Percentiles rank a stretch among this genome's conserved stretches.
Evolutionary conservation across 1,140 invertebrate species (phyloP).

Genomic region (Bicyclus anynana): DNA sequence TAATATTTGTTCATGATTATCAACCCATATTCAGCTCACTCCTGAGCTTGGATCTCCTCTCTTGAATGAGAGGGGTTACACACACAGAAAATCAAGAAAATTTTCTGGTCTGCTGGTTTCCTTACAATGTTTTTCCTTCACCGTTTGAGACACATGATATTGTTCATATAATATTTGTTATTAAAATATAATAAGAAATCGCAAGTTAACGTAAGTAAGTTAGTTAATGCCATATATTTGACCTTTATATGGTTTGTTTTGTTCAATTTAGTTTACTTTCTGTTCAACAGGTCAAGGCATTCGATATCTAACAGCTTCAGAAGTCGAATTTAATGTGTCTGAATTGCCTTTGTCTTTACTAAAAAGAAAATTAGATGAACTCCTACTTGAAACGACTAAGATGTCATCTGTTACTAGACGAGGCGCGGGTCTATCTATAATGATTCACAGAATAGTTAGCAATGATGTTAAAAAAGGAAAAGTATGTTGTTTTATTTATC

Average conservation of each 20-base stretch:
- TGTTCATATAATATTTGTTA: too few species aligned
- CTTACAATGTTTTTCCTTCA: too few species aligned
- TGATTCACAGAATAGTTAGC: constrained; percentile 84
- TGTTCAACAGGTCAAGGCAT: constrained; percentile 42
- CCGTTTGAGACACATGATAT: too few species aligned
- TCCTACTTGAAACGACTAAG: constrained; percentile 48
- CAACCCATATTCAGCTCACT: too few species aligned
- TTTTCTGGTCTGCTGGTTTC: too few species aligned
- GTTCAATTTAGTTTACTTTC: constrained; percentile 17
- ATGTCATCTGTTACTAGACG: constrained; percentile 81
- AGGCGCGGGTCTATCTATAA: constrained; percentile 87
- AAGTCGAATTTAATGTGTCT: constrained; percentile 32
- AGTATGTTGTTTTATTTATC: constrained; percentile 32
- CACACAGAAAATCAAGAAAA: too few species aligned
- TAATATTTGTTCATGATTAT: too few species aligned
- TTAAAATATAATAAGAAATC: too few species aligned
- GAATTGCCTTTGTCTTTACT: constrained; percentile 49
- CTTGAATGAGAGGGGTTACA: too few species aligned
- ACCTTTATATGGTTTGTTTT: neutral
- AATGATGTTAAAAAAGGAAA: constrained; percentile 79
- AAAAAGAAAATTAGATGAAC: constrained; percentile 55
- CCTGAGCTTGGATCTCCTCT: too few species aligned
- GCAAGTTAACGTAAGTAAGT: too few species aligned
- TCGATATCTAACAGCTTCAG: constrained; percentile 48
- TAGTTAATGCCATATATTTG: neutral